phyloP scores from a whole-genome alignment of 2,113 vertebrate genomes.

The Crypturellus undulatus region DNA sequence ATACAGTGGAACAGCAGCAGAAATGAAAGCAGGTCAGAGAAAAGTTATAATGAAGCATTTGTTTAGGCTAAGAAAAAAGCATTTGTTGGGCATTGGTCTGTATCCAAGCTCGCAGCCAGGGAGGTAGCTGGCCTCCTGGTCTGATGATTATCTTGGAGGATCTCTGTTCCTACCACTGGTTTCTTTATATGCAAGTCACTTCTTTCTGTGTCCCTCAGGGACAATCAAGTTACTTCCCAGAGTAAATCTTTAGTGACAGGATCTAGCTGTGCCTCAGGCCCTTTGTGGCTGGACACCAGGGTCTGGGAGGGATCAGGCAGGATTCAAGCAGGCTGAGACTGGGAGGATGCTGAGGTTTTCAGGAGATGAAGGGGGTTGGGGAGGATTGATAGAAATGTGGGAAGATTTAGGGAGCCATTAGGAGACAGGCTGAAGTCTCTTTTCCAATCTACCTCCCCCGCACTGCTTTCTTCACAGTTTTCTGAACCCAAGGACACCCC shows the following conservation, averaged over 20 bases:
- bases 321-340: background rate
- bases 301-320: background rate
- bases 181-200: background rate
- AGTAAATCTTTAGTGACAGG: background rate
- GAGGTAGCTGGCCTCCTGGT: constrained; percentile 6
- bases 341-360: background rate
- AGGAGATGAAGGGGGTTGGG: background rate
- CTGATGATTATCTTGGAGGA: background rate
- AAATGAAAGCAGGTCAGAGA: background rate
- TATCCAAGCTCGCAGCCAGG: background rate
- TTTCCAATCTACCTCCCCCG: background rate
- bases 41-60: background rate
- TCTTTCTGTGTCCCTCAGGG: background rate
- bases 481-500: background rate
- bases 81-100: background rate
- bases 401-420: background rate
- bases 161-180: background rate
- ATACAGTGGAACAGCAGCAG: background rate
- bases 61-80: background rate
- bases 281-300: background rate
- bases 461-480: background rate
- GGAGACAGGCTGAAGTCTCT: background rate
- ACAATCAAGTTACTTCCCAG: background rate
- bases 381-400: background rate
- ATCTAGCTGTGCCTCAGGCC: background rate